Evolutionary conservation across 2,797 vertebrate genomes (phyloP), one percentile per base, ranked within the genome.

Genomic region (Mormyrops boulengeri): DNA sequence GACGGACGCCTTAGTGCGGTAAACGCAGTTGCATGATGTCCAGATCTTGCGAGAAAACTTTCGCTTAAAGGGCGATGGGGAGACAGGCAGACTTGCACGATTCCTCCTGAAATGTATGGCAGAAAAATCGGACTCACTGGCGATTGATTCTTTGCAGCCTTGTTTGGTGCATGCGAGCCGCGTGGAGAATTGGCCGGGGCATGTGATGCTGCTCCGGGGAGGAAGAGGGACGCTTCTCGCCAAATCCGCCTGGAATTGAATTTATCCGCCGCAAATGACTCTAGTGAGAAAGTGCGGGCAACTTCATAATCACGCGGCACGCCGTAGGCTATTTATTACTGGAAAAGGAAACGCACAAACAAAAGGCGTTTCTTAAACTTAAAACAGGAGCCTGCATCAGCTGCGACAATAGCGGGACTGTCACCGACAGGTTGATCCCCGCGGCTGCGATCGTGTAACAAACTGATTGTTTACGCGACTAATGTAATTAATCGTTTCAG

Each of bases 131-230:
- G 62, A 69, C 30, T 34, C 30, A 69, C 66, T 34, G 66, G 66
- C 66, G 66, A 69, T 73, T 34, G 34, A 34, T 34, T 34, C 9
- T 30, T 30, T 30, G 34, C 87, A 88, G 57, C 82, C 89, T 89
- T 30, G 86, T 89, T 26, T 55, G 66, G 38, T 86, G 55, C 41
- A 38, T 89, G 66, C 55, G 11, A 90, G 89, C 44, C 30, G 88
- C 88, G 89, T 89, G 88, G 92, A 88, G 90, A 91, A 90, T 85
- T 91, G 92, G 90, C 87, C 57, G 69, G 69, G 91, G 47, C 93
- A 93, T 91, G 92, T 93, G 92, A 93, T 57, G 84, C 47, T 73
- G 87, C 77, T 50, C 82, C 84, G 49, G 85, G 69, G 55, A 44
- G 89, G 85, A 60, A 82, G 88, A 66, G 87, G 4, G 88, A 89